Conservation (phyloP, 2,888 invertebrate species). For the Odontocerum albicorne region DNA sequence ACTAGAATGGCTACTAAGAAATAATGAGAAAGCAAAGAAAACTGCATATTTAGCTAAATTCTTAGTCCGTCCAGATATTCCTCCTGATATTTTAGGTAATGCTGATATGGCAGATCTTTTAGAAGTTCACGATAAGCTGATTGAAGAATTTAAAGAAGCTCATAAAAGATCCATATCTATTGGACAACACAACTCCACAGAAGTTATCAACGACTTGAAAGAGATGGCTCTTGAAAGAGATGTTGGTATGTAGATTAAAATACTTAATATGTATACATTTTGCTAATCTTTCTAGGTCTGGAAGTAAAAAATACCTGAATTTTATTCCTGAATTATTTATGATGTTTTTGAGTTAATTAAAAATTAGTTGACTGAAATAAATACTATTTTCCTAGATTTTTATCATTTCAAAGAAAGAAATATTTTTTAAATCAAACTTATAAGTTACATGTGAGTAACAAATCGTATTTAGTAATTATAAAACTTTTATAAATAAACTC, state of each 20-base stretch:
- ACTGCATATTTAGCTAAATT: constrained; percentile 82
- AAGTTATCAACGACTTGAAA: constrained; percentile 81
- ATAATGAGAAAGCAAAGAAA: constrained; percentile 74
- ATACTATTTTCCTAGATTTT: no score
- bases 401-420: no score
- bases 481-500: no score
- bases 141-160: constrained; percentile 78
- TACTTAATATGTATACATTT: background rate
- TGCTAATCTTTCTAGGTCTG: background rate
- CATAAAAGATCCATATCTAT: constrained; percentile 71
- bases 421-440: no score
- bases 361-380: no score
- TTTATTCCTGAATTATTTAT: no score
- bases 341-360: no score
- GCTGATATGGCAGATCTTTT: constrained; percentile 71
- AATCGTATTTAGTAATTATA: background rate
- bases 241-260: constrained; percentile 57
- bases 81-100: constrained; percentile 73
- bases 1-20: constrained; percentile 76
- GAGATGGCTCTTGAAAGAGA: constrained; percentile 87
- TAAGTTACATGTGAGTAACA: background rate
- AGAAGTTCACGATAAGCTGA: constrained; percentile 71
- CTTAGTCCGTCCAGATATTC: constrained; percentile 63
- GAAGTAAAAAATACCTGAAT: no score
- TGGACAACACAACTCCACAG: constrained; percentile 68